Percentiles rank a stretch among this genome's conserved stretches.
phyloP scores from a whole-genome alignment of 2,888 invertebrate species.

The Xanthorhoe designata region DNA sequence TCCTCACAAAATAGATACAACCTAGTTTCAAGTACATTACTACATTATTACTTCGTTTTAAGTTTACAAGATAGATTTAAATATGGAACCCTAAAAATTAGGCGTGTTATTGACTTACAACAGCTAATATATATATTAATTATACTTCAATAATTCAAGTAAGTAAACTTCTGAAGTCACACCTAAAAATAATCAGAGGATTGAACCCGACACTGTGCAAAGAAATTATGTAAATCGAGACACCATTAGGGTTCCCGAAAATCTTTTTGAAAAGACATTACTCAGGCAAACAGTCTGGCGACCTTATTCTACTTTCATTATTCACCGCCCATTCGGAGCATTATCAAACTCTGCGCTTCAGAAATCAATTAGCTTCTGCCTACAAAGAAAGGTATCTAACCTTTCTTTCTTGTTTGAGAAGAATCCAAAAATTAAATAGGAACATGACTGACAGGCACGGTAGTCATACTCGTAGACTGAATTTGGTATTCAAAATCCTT shows the following conservation, averaged over 20 bases:
- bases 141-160: neutral
- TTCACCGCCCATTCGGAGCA: slow-evolving; percentile 64
- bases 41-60: too few relatives aligned
- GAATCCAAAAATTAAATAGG: neutral
- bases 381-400: slow-evolving; percentile 18
- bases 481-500: too few relatives aligned
- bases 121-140: too few relatives aligned
- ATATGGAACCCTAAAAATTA: too few relatives aligned
- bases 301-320: slow-evolving; percentile 73
- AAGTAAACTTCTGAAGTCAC: slow-evolving; percentile 20
- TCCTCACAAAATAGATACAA: too few relatives aligned
- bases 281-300: slow-evolving; percentile 60
- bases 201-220: slow-evolving; percentile 44
- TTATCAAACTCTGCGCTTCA: slow-evolving; percentile 56
- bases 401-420: too few relatives aligned
- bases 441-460: neutral
- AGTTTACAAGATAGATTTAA: too few relatives aligned
- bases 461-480: too few relatives aligned
- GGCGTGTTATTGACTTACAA: too few relatives aligned
- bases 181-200: slow-evolving; percentile 40
- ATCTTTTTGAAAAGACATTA: slow-evolving; percentile 68
- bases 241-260: slow-evolving; percentile 53
- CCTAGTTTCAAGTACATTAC: too few relatives aligned
- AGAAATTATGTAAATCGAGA: slow-evolving; percentile 57
- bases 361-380: slow-evolving; percentile 75